phyloP scores from a whole-genome alignment of 2,113 vertebrate genomes.

The Vombatus ursinus region DNA sequence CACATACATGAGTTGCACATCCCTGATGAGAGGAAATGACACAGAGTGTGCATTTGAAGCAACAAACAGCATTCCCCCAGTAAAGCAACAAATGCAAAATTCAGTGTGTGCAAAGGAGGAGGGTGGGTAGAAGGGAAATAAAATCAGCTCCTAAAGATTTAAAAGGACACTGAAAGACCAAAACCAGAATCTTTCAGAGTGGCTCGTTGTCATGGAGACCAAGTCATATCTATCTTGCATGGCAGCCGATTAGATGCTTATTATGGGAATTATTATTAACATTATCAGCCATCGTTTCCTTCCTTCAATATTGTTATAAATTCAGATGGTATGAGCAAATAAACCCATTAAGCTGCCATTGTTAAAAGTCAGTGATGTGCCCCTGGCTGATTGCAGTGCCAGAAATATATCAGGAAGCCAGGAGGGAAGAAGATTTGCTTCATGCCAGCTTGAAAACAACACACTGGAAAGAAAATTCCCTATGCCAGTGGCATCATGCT shows the following conservation, averaged over 20 bases:
- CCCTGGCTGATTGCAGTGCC: not conserved
- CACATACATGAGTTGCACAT: not conserved
- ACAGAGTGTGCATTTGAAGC: not conserved
- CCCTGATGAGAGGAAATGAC: not conserved
- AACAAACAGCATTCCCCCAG: not conserved
- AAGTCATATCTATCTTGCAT: not conserved
- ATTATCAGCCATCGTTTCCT: not conserved
- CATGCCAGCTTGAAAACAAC: not conserved
- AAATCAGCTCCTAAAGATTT: slow-evolving; percentile 11
- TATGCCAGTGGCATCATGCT: not conserved
- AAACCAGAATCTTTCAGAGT: not conserved
- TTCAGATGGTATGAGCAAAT: not conserved
- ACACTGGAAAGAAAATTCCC: not conserved
- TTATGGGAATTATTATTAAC: not conserved
- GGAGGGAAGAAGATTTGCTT: not conserved
- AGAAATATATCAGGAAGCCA: not conserved
- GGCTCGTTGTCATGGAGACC: not conserved
- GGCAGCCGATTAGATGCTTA: slow-evolving; percentile 8
- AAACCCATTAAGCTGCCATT: not conserved
- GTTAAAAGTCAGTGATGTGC: not conserved
- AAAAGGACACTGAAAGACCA: slow-evolving; percentile 23
- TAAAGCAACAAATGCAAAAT: not conserved
- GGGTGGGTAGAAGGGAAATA: not conserved
- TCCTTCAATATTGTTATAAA: not conserved
- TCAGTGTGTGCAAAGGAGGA: not conserved